Evolutionary conservation across 2,888 invertebrate genomes (phyloP), one percentile per base, ranked within the genome.

Genomic region (Heliconius erato): DNA sequence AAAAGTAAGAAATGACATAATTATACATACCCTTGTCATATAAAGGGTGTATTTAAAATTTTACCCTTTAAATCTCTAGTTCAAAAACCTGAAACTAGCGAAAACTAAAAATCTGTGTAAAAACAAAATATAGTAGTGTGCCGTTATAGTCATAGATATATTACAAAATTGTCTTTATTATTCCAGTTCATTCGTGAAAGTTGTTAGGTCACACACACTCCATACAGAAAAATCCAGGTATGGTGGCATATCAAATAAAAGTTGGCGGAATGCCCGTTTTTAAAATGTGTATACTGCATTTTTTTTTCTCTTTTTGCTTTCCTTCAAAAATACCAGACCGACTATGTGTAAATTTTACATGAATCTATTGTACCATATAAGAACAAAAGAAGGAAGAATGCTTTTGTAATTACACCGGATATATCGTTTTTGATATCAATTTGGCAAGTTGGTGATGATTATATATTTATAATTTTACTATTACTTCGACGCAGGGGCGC

Each of bases 241-340:
- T 26, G 67, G 65, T 67, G 44, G 77, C 77, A 81, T 81, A 69
- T 81, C 81, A 65, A 81, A 81, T 77, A 77, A 81, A 81, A 71
- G 28, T 71, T 81, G 81, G 81, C 81, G 63, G 32, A 49, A 78
- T 49, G 76, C 81, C 81, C 77, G 68, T 71, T 81, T 68, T 63
- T 44, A 71, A 63, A 81, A 81, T 74, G 32, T 69, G 59, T 77
- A 44, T 74, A 28, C 26, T 35, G 49, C 32, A 35, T 26, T 59
- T 77, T 77, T 74, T 54, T 12, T 59, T 76, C 68, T 49, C 26
- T 40, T 54, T 71, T 71, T 63, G 40, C 68, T n/a, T 68, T 14
- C 59, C n/a, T 74, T 76, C 54, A 63, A 81, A 77, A 77, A 77
- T 40, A 44, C 44, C n/a, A 74, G 54, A 78, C 40, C 67, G 80